phyloP scores from a whole-genome alignment of 1,140 invertebrate species.

The Tetragonula clypearis region DNA sequence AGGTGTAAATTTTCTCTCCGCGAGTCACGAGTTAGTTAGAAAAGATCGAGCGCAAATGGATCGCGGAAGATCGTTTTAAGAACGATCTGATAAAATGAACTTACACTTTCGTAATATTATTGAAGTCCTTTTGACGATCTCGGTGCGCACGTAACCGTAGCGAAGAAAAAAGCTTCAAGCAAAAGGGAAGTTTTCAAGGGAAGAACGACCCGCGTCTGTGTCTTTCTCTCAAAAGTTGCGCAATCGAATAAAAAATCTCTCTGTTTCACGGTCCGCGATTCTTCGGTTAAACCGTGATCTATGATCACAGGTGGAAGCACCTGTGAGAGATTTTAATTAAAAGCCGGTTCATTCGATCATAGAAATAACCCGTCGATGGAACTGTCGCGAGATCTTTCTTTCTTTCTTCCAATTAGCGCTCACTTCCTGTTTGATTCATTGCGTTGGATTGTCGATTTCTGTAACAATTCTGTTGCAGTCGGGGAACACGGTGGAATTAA shows the following conservation, averaged over 20 bases:
- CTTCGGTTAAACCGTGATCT: not conserved
- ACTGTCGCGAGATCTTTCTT: not conserved
- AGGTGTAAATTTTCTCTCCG: too few relatives aligned
- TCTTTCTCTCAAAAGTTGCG: too few relatives aligned
- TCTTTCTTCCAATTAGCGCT: not conserved
- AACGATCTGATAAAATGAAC: too few relatives aligned
- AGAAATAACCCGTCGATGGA: not conserved
- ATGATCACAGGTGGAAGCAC: not conserved
- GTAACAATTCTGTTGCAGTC: not conserved
- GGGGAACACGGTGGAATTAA: constrained; percentile 5
- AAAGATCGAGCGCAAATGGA: too few relatives aligned
- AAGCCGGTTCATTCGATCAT: not conserved
- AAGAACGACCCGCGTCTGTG: not conserved
- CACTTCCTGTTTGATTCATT: not conserved
- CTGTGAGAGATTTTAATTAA: not conserved
- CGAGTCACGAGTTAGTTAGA: too few relatives aligned
- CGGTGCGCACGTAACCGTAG: not conserved
- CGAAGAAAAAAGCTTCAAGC: not conserved
- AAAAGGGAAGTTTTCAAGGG: not conserved
- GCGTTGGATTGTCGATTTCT: not conserved
- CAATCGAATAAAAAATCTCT: not conserved
- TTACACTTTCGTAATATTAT: too few relatives aligned
- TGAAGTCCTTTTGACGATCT: too few relatives aligned
- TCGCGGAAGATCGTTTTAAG: too few relatives aligned
- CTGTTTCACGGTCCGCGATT: not conserved